Evolutionary conservation across 2,113 vertebrate genomes (phyloP), one percentile per base, ranked within the genome.

Genomic region (Empidonax traillii): DNA sequence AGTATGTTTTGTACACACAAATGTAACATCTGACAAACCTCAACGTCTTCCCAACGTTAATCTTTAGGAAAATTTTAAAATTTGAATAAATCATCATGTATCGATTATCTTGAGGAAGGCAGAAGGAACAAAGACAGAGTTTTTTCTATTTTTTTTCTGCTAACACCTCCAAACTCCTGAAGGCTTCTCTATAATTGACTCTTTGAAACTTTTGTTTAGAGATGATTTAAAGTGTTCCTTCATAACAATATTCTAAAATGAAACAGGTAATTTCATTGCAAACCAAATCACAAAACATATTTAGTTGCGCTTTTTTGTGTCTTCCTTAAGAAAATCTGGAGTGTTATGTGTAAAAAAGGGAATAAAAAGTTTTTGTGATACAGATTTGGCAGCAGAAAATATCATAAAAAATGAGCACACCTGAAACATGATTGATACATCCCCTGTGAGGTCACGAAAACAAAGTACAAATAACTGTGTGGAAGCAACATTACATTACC

Each of bases 291-390:
- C 21, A 72, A 68, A 68, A 37, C 2, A 55, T 49, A 58, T 2
- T 51, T 58, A 12, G 5, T 27, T 65, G 37, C 8, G 65, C 19
- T 12, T 47, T 61, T 81, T 33, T 19, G 14, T 25, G 18, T 2
- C 4, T 62, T 75, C 55, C 43, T 35, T 69, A 53, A 71, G 69
- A 77, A 65, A 89, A 85, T n/a, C 33, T 10, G 1, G 91, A 89
- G 5, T 18, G 12, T 7, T 69, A 41, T 15, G 12, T 1, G 1
- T 22, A 37, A 55, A 61, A 73, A 55, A 8, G 2, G 6, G 4
- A 7, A 31, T 14, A 8, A 21, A 44, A 61, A 31, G 0, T 4
- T 43, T 41, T 65, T 47, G 8, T 59, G 19, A 14, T 28, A 20
- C 7, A 73, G 27, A 62, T 39, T 59, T 66, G 6, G 82, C 85